Base-by-base conservation (phyloP, 2,113 vertebrate genomes). In the Coracopsis vasa region DNA sequence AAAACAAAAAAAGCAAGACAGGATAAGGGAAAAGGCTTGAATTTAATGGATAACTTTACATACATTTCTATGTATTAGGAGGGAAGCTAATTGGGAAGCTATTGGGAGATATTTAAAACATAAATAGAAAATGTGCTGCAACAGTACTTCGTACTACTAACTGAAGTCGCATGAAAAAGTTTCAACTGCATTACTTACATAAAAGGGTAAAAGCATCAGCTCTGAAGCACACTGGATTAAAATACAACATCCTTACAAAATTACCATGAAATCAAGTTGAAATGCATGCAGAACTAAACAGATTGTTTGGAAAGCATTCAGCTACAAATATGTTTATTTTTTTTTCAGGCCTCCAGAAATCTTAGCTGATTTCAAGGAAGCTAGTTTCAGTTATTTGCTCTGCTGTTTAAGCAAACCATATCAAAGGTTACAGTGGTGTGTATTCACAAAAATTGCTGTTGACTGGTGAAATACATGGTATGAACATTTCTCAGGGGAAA, bases 301-400 rank as follows among this genome's bases (percentile, higher is more conserved):
- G 94, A 97, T 96, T 97, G 87, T 90, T 97, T 96, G 94, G 96
- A 97, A 98, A 95, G 67, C 86, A 88, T 95, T 98, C 92, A 97
- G 71, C 45, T 87, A 95, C 33, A 96, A 95, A 96, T 95, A 47
- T 86, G 23, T 80, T 94, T 21, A 3, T n/a, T 93, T 95, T 93
- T 95, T 86, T 85, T 94, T 91, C 89, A 96, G 74, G 69, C 10
- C 31, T 91, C 27, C 47, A 95, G 67, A 97, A 97, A 90, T 97
- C 86, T 94, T 97, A 95, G 45, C 37, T 96, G 94, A 94, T 97
- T 97, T 96, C 89, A 95, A 95, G 93, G 64, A 88, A 97, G 92
- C 27, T 28, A 29, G 24, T 95, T 97, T 97, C 83, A 93, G 75
- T 94, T 97, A 96, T 96, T 96, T 96, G 29, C 56, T 96, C 66